Percentiles rank a stretch among this genome's conserved stretches.
These are phyloP conservation scores for Episyrphus balteatus DNA, from an alignment of 1,140 invertebrate species.

Conservation along the genomic window DNA sequence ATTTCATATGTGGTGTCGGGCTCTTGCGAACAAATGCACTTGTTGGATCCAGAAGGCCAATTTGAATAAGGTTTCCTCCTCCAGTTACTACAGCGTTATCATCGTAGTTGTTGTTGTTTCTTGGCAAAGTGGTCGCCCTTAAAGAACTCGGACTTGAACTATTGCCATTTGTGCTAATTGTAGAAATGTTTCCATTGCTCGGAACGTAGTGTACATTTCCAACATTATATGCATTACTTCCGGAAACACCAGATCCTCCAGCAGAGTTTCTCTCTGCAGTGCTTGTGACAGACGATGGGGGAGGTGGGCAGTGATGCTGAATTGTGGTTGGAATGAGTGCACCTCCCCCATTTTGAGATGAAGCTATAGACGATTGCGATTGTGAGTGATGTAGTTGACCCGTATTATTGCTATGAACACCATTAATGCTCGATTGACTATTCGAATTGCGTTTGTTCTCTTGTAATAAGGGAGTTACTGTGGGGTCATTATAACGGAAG, in stretches of 20 bases:
- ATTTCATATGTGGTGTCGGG: constrained; percentile 41
- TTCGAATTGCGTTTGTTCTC: constrained; percentile 27
- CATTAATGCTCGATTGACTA: constrained; percentile 29
- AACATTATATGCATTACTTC: constrained; percentile 11
- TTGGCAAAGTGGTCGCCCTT: constrained; percentile 20
- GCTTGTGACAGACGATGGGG: constrained; percentile 11
- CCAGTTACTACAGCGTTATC: constrained; percentile 11
- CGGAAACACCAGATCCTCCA: neutral
- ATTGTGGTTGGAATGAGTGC: constrained; percentile 11
- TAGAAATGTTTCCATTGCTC: neutral
- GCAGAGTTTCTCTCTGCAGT: neutral
- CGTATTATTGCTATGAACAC: constrained; percentile 12
- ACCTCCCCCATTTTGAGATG: constrained; percentile 32
- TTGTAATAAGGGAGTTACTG: constrained; percentile 37
- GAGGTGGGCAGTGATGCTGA: constrained; percentile 26
- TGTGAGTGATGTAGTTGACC: constrained; percentile 36
- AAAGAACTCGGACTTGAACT: constrained; percentile 11
- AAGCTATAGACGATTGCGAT: constrained; percentile 42
- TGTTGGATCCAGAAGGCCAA: constrained; percentile 42
- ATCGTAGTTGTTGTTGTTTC: constrained; percentile 38
- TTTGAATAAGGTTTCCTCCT: constrained; percentile 33
- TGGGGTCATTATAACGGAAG: constrained; percentile 58
- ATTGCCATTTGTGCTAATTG: constrained; percentile 20
- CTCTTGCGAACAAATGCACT: constrained; percentile 45
- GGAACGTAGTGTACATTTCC: constrained; percentile 4